Conservation (phyloP, 2,888 invertebrate species). For the Rhamnusium bicolor region DNA sequence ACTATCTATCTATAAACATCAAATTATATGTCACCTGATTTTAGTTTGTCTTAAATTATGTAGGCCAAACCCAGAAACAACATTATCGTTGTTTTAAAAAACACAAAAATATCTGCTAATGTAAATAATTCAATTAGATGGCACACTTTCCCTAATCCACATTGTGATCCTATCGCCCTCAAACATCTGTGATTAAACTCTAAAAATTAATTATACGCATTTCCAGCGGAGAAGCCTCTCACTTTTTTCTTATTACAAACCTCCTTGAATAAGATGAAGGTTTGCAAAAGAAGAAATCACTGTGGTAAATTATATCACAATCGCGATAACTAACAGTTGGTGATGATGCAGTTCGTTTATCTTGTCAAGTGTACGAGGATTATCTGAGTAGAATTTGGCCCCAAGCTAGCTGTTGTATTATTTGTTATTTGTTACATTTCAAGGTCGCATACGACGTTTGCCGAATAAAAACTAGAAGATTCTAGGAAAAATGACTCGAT, state of each 20-base stretch:
- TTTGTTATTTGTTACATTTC: background rate
- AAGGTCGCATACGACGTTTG: background rate
- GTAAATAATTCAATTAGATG: background rate
- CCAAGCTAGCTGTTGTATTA: background rate
- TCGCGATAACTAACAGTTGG: background rate
- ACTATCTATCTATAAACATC: too few relatives aligned
- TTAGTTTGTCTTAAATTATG: too few relatives aligned
- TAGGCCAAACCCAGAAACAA: too few relatives aligned
- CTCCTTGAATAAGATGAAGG: background rate
- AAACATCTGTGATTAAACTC: slow-evolving; percentile 1
- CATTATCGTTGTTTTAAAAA: too few relatives aligned
- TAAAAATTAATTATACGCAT: slow-evolving; percentile 5
- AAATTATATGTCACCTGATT: too few relatives aligned
- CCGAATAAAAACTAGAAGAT: background rate
- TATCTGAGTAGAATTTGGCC: slow-evolving; percentile 2
- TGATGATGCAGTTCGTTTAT: slow-evolving; percentile 20
- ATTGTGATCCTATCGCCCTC: background rate
- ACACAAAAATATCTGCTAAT: too few relatives aligned
- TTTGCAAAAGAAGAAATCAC: background rate
- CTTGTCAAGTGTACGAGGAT: slow-evolving; percentile 7
- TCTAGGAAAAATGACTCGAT: background rate
- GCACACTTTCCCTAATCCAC: background rate
- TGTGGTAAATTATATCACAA: slow-evolving; percentile 10
- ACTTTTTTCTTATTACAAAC: background rate
- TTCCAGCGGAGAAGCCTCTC: background rate